Percentiles rank a stretch among this genome's conserved stretches.
These are phyloP conservation scores for Oreochromis tanganicae DNA, from an alignment of 2,113 vertebrate genomes.

Conservation along the genomic window DNA sequence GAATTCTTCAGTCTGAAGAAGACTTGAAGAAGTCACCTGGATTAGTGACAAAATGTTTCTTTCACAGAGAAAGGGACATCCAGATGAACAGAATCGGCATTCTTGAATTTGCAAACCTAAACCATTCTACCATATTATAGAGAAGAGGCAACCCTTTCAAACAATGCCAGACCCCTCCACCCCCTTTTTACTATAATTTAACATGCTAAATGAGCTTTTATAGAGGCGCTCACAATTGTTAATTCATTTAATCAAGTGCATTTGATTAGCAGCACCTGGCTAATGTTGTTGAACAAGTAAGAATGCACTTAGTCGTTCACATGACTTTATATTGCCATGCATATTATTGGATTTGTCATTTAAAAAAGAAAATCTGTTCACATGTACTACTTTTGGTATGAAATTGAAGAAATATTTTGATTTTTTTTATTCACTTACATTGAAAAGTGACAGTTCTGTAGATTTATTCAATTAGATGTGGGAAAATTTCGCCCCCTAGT, in stretches of 20 bases:
- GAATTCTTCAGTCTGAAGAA: background rate
- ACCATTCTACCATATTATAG: background rate
- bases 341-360: background rate
- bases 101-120: background rate
- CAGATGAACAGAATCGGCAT: background rate
- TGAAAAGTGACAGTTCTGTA: background rate
- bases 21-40: background rate
- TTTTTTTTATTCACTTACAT: background rate
- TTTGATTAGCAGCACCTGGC: background rate
- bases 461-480: background rate
- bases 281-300: background rate
- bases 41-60: background rate
- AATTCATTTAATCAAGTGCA: background rate
- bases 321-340: background rate
- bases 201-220: background rate
- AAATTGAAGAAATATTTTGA: background rate
- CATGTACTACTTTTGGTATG: background rate
- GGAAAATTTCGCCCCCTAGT: slow-evolving; percentile 10
- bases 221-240: background rate
- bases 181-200: background rate
- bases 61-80: background rate
- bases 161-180: background rate
- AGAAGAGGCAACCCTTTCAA: background rate
- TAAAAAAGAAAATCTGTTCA: background rate
- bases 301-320: background rate